Conservation (phyloP, 2,888 invertebrate species). For the Theodoxus fluviatilis region DNA sequence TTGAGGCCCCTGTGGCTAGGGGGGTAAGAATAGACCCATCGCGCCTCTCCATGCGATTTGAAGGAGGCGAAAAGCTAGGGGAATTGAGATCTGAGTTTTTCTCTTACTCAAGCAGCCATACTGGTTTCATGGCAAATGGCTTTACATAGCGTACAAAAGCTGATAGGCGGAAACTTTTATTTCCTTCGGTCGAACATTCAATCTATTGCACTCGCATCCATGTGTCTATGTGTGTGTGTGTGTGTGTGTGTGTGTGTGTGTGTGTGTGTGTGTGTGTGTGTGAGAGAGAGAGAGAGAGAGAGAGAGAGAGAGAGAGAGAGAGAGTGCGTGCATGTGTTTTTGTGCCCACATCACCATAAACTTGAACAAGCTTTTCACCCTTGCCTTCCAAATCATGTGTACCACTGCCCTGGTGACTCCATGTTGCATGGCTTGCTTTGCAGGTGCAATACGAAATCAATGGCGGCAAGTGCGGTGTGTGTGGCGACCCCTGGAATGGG, state of each 20-base stretch:
- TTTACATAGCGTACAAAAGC: too few relatives aligned
- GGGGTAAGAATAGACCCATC: too few relatives aligned
- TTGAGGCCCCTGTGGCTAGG: too few relatives aligned
- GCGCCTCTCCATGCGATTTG: too few relatives aligned
- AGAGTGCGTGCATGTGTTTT: neutral
- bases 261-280: conserved; percentile 20
- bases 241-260: conserved; percentile 13
- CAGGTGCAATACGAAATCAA: conserved; percentile 53
- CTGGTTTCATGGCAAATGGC: too few relatives aligned
- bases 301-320: neutral
- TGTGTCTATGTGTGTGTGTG: neutral
- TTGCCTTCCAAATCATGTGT: neutral
- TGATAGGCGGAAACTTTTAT: too few relatives aligned
- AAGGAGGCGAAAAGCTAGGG: too few relatives aligned
- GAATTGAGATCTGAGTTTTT: too few relatives aligned
- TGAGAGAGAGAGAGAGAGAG: neutral
- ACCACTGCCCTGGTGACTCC: too few relatives aligned
- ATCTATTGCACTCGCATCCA: too few relatives aligned
- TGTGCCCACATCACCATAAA: neutral
- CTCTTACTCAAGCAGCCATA: too few relatives aligned
- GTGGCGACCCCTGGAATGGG: conserved; percentile 80
- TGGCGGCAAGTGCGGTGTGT: conserved; percentile 83
- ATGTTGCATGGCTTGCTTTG: conserved; percentile 26
- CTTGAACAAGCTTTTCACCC: neutral
- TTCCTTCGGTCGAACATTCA: too few relatives aligned